phyloP scores from a whole-genome alignment of 64 coral and sea anemone genomes.

The Pocillopora damicornis region DNA sequence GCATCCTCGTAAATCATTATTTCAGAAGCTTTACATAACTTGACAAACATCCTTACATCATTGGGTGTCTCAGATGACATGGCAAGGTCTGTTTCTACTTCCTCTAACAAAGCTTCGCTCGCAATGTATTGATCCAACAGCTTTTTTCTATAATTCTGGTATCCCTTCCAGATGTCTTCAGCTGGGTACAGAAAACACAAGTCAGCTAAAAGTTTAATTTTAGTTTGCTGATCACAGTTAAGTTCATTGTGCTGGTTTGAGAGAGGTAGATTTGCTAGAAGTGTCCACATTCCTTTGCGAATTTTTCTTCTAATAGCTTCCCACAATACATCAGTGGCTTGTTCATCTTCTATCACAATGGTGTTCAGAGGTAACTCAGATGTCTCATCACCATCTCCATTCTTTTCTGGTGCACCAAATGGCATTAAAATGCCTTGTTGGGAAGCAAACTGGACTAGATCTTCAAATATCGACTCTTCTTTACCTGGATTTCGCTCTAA shows the following conservation, averaged over 20 bases:
- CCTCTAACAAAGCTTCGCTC: constrained; percentile 31
- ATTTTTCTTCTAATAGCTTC: constrained; percentile 66
- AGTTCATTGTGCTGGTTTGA: constrained; percentile 18
- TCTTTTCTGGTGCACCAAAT: constrained; percentile 20
- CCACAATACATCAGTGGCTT: constrained; percentile 67
- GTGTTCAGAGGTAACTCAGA: constrained; percentile 18
- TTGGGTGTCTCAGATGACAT: constrained; percentile 33
- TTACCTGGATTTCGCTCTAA: constrained; percentile 81
- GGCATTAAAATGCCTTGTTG: constrained; percentile 83
- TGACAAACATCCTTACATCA: constrained; percentile 66
- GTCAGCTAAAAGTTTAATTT: constrained; percentile 45
- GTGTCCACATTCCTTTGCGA: constrained; percentile 51
- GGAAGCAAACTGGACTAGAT: constrained; percentile 83
- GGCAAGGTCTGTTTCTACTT: constrained; percentile 50
- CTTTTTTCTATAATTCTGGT: constrained; percentile 50
- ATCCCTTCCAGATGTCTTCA: constrained; percentile 68
- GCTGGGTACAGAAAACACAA: constrained; percentile 76
- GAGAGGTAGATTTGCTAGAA: constrained; percentile 53
- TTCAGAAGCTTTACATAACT: constrained; percentile 68
- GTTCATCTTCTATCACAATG: constrained; percentile 38
- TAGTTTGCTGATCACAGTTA: constrained; percentile 33
- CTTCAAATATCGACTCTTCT: constrained; percentile 84
- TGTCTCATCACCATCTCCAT: neutral
- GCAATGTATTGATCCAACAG: constrained; percentile 58
- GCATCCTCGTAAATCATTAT: constrained; percentile 83